Base-by-base conservation (phyloP, 2,888 invertebrate genomes). In the Hyposoter dolosus region DNA sequence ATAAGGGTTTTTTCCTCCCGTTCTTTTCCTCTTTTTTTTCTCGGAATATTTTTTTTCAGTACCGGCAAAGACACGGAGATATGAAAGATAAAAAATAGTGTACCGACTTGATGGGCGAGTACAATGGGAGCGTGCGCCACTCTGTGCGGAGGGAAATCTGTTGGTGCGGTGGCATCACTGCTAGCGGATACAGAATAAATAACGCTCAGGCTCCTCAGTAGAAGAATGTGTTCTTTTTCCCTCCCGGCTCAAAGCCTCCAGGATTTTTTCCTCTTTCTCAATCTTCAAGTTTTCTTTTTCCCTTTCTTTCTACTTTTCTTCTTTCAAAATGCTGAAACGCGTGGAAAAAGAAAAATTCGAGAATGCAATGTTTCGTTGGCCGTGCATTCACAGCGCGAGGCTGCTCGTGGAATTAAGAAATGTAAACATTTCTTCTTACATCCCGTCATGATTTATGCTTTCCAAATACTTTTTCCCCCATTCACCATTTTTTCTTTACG, bases 21-120 rank as follows among this genome's bases (percentile, higher is more conserved):
- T 10, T 32, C n/a, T 71, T 19, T 72, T n/a, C 40, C 40, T 15
- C 15, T 45, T n/a, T 35, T 17, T n/a, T 53, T 9, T 0, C 17
- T 74, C 23, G 40, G 12, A 23, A 23, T 19, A 35, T 28, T 72
- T 56, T 74, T 56, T 56, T 40, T 40, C 50, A 53, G 32, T 15
- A 40, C 15, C 35, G 40, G 28, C 53, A 43, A 19, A 71, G 43
- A 60, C 28, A 50, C 6, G 35, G 19, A 77, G 43, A 71, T 74
- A 19, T n/a, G 23, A 74, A 40, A 53, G n/a, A 56, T 12, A 56
- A 56, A 74, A 82, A 83, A 82, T 47, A 74, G 66, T 74, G 66
- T 77, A 68, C 76, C 45, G 35, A 75, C 65, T 45, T 23, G 79
- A 69, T 65, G 76, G 66, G 66, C 71, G 60, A 50, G 23, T 35